Evolutionary conservation across 2,797 vertebrate species (phyloP), one percentile per base, ranked within the genome.

Genomic region (Eulemur mongoz): DNA sequence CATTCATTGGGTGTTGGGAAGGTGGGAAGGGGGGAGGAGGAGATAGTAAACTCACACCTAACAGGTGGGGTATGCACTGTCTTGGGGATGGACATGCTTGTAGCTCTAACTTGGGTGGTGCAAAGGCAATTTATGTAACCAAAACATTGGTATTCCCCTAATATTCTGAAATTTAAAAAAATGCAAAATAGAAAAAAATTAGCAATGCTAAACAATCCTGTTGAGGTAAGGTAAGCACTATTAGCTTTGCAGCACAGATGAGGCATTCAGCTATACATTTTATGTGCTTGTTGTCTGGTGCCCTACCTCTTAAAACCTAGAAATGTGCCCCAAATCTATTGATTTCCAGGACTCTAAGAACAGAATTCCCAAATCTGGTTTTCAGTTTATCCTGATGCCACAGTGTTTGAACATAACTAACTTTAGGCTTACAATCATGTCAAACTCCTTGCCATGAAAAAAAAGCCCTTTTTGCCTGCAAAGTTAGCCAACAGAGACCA

Each of bases 191-290:
- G 50, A 50, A 50, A 50, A 50, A 50, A 17, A 50, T 50, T 73
- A 94, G 93, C 50, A 23, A 69, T 63, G 23, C 23, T 72, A 40
- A 45, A 76, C 40, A 87, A 27, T 67, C n/a, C 38, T 63, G 85
- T 57, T 79, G 65, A 94, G 35, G 35, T 75, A 72, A 79, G 43
- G 35, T 65, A 40, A 78, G 63, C 59, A 69, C 94, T 75, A 72
- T 94, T 93, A 84, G 20, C 10, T 92, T 63, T 83, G 52, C 82
- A 78, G 54, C 87, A 87, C 25, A 83, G 69, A 87, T 32, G 17
- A 97, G 27, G 59, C 20, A 81, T 25, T 35, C n/a, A 69, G 35
- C 65, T 73, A 65, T n/a, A 72, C 5, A 75, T 88, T 90, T 81
- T 4, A 43, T 69, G 12, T 73, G 40, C 79, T 63, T 93, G 27